A percentile compares a stretch with the other conserved stretches of the same genome.
Evolutionary conservation across 2,797 vertebrate genomes (phyloP).

Genomic region (Enteromius treurensis): DNA sequence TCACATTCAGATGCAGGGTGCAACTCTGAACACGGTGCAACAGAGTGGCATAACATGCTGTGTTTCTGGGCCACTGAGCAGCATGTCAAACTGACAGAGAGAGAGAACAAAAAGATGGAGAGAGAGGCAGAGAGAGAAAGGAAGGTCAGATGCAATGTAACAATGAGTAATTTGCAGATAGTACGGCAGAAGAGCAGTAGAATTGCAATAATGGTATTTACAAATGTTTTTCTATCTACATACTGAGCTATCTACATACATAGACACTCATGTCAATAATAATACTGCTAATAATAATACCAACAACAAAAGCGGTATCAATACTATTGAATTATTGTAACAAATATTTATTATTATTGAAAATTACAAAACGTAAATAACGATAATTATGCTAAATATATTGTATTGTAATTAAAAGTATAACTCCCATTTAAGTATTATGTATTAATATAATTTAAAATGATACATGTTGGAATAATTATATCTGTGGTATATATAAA

Average conservation of each 20-base stretch:
- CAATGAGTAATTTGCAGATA: conserved; percentile 14
- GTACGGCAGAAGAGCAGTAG: neutral
- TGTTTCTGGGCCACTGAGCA: conserved; percentile 81
- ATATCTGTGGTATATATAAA: neutral
- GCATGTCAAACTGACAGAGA: conserved; percentile 73
- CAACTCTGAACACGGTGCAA: conserved; percentile 71
- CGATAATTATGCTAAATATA: neutral
- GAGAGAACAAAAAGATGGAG: conserved; percentile 49
- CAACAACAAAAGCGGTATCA: too few species aligned
- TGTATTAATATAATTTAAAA: neutral
- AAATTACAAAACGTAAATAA: neutral
- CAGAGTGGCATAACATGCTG: conserved; percentile 74
- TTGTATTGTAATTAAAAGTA: neutral
- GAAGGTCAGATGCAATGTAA: conserved; percentile 39
- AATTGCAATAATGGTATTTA: neutral
- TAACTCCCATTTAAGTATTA: neutral
- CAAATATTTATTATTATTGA: neutral
- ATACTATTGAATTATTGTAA: neutral
- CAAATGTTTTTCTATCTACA: neutral
- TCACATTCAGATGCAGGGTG: conserved; percentile 72
- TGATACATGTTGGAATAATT: neutral
- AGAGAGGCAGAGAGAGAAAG: conserved; percentile 19
- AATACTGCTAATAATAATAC: neutral
- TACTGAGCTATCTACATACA: neutral
- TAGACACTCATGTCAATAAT: neutral